phyloP scores from a whole-genome alignment of 2,888 invertebrate genomes.

The Drosophila rellima region DNA sequence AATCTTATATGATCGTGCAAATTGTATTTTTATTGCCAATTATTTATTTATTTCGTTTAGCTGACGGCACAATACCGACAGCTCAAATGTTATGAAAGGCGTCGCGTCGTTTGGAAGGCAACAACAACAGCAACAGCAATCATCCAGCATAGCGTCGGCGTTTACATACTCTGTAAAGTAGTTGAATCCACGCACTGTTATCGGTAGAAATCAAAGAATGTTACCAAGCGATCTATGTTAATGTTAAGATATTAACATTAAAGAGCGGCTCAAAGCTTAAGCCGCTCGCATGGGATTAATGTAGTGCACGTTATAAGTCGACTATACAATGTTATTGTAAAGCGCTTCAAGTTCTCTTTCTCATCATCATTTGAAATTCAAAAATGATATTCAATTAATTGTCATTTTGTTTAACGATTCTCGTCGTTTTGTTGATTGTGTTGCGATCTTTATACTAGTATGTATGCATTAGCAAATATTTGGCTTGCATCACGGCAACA shows the following conservation, averaged over 20 bases:
- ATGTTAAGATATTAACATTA: background rate
- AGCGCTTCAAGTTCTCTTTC: background rate
- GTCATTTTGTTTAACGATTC: conserved; percentile 61
- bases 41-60: conserved; percentile 78
- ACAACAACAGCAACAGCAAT: background rate
- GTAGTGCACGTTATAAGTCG: background rate
- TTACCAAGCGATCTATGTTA: background rate
- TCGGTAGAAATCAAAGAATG: background rate
- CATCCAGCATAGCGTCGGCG: background rate
- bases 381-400: conserved; percentile 73
- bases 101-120: conserved; percentile 27
- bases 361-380: conserved; percentile 27
- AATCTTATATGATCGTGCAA: conserved; percentile 79
- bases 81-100: conserved; percentile 51
- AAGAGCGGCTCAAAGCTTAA: background rate
- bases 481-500: conserved; percentile 40
- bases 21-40: conserved; percentile 81
- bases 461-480: conserved; percentile 22
- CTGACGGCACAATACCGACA: conserved; percentile 51
- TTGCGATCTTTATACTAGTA: conserved; percentile 36
- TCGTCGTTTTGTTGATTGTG: conserved; percentile 54
- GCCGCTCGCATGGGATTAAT: background rate
- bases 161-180: conserved; percentile 31
- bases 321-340: conserved; percentile 3
- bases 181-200: background rate